phyloP scores from a whole-genome alignment of 2,888 invertebrate genomes.

The Podabrus alpinus region DNA sequence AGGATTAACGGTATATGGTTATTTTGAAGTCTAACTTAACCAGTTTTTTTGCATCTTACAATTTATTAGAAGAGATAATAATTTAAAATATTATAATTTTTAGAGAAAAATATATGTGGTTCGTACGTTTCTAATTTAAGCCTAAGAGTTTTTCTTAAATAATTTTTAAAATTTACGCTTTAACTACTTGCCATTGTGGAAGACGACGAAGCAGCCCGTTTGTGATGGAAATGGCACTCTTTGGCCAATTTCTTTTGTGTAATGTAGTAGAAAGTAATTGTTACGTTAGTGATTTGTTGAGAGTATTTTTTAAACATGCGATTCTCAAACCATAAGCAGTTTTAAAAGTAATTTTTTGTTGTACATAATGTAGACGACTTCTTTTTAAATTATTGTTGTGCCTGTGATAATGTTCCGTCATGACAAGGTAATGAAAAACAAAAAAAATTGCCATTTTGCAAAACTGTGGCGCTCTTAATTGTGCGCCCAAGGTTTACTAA shows the following conservation, averaged over 20 bases:
- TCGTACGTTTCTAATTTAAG: slow-evolving; percentile 37
- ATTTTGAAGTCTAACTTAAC: slow-evolving; percentile 32
- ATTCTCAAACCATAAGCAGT: slow-evolving; percentile 49
- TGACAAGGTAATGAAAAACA: slow-evolving; percentile 43
- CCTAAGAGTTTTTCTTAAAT: slow-evolving; percentile 34
- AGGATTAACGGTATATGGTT: slow-evolving; percentile 49
- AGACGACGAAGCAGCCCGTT: background rate
- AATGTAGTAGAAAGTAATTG: background rate
- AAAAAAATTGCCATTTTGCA: background rate
- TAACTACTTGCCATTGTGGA: background rate
- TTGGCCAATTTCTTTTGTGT: background rate
- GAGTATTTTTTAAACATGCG: background rate
- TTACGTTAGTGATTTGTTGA: background rate
- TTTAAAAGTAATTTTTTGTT: slow-evolving; percentile 32
- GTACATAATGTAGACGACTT: slow-evolving; percentile 33
- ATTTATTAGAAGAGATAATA: slow-evolving; percentile 30
- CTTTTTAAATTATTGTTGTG: slow-evolving; percentile 37
- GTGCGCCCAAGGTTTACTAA: background rate
- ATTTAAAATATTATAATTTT: slow-evolving; percentile 37
- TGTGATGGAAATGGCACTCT: background rate
- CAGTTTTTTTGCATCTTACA: slow-evolving; percentile 29
- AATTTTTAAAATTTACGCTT: background rate
- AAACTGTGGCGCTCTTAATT: background rate
- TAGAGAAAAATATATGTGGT: slow-evolving; percentile 38
- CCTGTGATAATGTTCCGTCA: slow-evolving; percentile 50